Evolutionary conservation across 2,113 vertebrate genomes (phyloP).

Genomic region (Nycticebus coucang): DNA sequence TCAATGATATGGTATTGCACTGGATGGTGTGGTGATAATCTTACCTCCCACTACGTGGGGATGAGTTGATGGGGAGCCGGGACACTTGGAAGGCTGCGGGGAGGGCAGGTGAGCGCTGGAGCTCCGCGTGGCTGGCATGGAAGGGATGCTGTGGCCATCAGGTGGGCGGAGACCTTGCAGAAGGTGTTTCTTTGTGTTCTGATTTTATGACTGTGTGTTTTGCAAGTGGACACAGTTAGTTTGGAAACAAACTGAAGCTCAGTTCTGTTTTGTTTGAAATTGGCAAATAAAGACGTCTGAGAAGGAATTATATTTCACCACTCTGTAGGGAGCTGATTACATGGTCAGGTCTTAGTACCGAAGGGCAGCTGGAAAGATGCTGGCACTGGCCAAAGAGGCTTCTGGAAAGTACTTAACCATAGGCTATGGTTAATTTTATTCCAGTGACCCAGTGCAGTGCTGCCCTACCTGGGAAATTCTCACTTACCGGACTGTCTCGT

Average conservation of each 20-base stretch:
- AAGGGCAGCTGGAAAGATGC: neutral
- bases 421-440: slow-evolving; percentile 4
- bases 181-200: slow-evolving; percentile 29
- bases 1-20: neutral
- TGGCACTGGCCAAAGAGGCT: neutral
- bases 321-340: neutral
- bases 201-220: slow-evolving; percentile 46
- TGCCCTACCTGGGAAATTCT: slow-evolving; percentile 41
- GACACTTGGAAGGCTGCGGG: neutral
- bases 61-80: neutral
- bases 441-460: neutral
- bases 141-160: neutral
- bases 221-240: neutral
- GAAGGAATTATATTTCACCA: neutral
- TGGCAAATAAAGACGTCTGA: slow-evolving; percentile 3
- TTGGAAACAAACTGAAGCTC: slow-evolving; percentile 37
- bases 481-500: neutral
- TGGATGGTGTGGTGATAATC: neutral
- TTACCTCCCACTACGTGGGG: neutral
- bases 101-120: neutral
- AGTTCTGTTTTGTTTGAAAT: neutral
- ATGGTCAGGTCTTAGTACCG: neutral
- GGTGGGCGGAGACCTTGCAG: neutral
- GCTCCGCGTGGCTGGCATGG: neutral
- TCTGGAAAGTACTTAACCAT: neutral